Percentiles rank a stretch among this genome's conserved stretches.
phyloP scores from a whole-genome alignment of 2,113 vertebrate genomes.

The Macquaria ambigua region DNA sequence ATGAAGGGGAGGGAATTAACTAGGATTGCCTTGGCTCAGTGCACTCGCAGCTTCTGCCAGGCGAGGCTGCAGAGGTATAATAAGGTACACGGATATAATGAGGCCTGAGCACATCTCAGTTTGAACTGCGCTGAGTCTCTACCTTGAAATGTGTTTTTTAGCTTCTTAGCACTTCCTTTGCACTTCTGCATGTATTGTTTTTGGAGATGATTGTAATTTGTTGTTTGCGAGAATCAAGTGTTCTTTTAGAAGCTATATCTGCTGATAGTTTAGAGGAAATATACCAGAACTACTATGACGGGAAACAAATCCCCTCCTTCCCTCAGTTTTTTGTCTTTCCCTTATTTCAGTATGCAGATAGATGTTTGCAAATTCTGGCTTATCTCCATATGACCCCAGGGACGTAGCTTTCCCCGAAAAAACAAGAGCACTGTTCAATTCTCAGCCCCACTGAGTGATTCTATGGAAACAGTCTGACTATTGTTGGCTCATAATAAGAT shows the following conservation, averaged over 20 bases:
- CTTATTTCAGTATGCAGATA: conserved; percentile 76
- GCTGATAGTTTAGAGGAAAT: conserved; percentile 19
- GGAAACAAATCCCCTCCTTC: conserved; percentile 33
- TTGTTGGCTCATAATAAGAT: conserved; percentile 75
- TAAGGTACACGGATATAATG: conserved; percentile 73
- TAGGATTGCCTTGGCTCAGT: conserved; percentile 79
- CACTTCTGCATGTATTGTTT: neutral
- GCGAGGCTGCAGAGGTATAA: conserved; percentile 73
- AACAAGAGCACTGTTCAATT: conserved; percentile 66
- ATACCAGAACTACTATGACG: neutral
- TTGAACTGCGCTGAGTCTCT: conserved; percentile 53
- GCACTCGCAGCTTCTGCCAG: conserved; percentile 65
- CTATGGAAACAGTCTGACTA: conserved; percentile 64
- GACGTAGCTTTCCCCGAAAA: conserved; percentile 54
- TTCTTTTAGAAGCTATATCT: conserved; percentile 1
- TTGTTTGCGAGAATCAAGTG: neutral
- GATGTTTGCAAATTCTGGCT: conserved; percentile 73
- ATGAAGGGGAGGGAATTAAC: conserved; percentile 79
- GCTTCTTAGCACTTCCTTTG: conserved; percentile 1
- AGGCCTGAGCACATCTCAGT: conserved; percentile 63
- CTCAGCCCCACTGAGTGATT: conserved; percentile 58
- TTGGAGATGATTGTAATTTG: neutral
- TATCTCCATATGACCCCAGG: conserved; percentile 73
- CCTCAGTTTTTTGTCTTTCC: conserved; percentile 37
- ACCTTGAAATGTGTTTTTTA: conserved; percentile 28